A percentile compares a stretch with the other conserved stretches of the same genome.
Conservation (phyloP, 2,113 vertebrate species). For the Dicaeum eximium region DNA sequence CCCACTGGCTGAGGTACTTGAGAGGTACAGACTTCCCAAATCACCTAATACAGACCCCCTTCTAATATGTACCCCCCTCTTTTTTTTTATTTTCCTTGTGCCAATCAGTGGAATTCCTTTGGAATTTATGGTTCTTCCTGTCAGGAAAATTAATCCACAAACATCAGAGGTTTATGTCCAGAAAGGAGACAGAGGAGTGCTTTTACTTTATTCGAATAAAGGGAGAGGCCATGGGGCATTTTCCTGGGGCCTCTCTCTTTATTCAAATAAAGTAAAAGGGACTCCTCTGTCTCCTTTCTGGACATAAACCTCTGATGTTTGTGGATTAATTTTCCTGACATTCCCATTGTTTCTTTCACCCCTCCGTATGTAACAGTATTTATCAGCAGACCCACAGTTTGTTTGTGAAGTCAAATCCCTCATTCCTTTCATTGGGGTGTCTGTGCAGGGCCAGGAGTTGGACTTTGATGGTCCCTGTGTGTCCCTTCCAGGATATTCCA, state of each 20-base stretch:
- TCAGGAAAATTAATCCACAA: too few species aligned
- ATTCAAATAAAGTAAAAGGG: too few species aligned
- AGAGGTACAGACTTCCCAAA: not conserved
- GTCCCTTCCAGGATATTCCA: not conserved
- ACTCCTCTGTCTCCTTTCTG: too few species aligned
- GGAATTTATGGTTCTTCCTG: not conserved
- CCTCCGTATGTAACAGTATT: not conserved
- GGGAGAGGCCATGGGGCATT: too few species aligned
- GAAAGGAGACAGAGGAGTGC: too few species aligned
- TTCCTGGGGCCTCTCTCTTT: too few species aligned
- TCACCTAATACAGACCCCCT: not conserved
- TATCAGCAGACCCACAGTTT: not conserved
- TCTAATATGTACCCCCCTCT: not conserved
- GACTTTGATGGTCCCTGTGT: not conserved
- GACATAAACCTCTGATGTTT: too few species aligned
- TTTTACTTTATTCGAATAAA: too few species aligned
- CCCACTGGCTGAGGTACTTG: not conserved
- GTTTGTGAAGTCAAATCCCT: not conserved
- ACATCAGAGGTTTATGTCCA: too few species aligned
- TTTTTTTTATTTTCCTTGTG: not conserved
- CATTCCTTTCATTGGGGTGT: not conserved
- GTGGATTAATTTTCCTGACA: too few species aligned
- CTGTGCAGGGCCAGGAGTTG: not conserved
- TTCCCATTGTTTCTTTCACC: not conserved
- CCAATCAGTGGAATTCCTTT: not conserved